Conservation (phyloP, 1,140 invertebrate genomes). For the Drosophila tani region DNA sequence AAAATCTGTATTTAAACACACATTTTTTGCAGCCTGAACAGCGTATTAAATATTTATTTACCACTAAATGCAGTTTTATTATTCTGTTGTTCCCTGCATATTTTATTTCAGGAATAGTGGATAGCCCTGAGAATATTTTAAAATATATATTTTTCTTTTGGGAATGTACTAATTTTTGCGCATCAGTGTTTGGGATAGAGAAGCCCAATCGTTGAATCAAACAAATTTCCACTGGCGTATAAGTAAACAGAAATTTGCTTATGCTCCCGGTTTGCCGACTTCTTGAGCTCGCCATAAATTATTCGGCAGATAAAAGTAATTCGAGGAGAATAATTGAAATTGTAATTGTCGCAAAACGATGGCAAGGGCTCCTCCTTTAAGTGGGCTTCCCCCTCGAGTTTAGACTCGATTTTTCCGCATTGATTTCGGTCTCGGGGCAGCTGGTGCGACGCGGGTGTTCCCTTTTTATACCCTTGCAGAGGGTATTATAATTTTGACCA, state of each 20-base stretch:
- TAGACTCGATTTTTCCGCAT: slow-evolving; percentile 37
- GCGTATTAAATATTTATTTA: neutral
- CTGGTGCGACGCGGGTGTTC: slow-evolving; percentile 23
- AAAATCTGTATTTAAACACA: neutral
- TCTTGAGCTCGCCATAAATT: slow-evolving; percentile 43
- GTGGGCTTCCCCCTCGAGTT: slow-evolving; percentile 4
- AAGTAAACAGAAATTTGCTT: slow-evolving; percentile 47
- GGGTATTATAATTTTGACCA: too few species aligned
- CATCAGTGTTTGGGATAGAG: neutral
- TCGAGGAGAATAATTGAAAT: slow-evolving; percentile 53
- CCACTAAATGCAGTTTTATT: neutral
- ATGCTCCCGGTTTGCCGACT: slow-evolving; percentile 7
- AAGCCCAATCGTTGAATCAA: neutral
- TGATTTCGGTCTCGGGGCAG: slow-evolving; percentile 33
- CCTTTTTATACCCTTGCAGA: too few species aligned
- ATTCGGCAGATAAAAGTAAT: slow-evolving; percentile 46
- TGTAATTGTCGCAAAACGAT: slow-evolving; percentile 44
- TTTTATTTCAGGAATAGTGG: neutral
- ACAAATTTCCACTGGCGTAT: slow-evolving; percentile 15
- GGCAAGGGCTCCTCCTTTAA: slow-evolving; percentile 4
- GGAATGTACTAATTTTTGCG: neutral
- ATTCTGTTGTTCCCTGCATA: neutral
- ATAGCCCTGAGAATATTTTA: neutral
- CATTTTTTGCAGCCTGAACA: neutral
- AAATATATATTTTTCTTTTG: neutral